Base-by-base conservation (phyloP, 2,797 vertebrate genomes). In the Leucoraja ocellata region DNA sequence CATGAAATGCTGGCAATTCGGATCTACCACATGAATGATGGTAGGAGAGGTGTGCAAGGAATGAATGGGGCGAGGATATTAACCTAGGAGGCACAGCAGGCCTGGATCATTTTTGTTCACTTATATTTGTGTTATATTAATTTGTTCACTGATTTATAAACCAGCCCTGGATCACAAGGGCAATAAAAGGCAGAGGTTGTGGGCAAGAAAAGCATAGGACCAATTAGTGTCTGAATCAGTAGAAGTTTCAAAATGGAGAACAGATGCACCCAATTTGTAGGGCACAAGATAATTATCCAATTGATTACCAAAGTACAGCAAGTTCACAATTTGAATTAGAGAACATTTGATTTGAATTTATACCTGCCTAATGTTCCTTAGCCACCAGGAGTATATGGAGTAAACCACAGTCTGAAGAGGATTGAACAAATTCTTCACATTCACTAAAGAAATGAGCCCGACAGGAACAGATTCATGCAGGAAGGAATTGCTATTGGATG, bases 331-430 rank as follows among this genome's bases (percentile, higher is more conserved):
- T 18, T 88, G 84, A 68, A 68, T 68, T 68, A 9, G 1, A 84
- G 81, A 28, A 88, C 4, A 7, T 88, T 28, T 32, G n/a, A 65
- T 39, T 74, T 54, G 90, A 39, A 74, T n/a, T 92, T 65, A 46
- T 94, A 97, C 97, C 96, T 95, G 95, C 54, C 88, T 91, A 93
- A 95, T 32, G 25, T 58, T 94, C 94, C 78, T 95, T 93, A 95
- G 95, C 94, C 95, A 96, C 95, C 95, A 96, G 25, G 74, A 94
- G 1, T 94, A 97, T 10, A 96, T 6, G 84, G 93, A 93, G 0
- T 95, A 94, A 0, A 94, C 94, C 58, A 94, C 93, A 68, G 93
- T 93, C 23, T 93, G 91, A 83, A 96, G 93, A 76, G 94, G 94
- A 65, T 94, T 95, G 36, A 95, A 14, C 68, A 93, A 28, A 79